Percentiles rank a stretch among this genome's conserved stretches.
phyloP scores from a whole-genome alignment of 1,140 invertebrate species.

The Chrysomallon squamiferum region DNA sequence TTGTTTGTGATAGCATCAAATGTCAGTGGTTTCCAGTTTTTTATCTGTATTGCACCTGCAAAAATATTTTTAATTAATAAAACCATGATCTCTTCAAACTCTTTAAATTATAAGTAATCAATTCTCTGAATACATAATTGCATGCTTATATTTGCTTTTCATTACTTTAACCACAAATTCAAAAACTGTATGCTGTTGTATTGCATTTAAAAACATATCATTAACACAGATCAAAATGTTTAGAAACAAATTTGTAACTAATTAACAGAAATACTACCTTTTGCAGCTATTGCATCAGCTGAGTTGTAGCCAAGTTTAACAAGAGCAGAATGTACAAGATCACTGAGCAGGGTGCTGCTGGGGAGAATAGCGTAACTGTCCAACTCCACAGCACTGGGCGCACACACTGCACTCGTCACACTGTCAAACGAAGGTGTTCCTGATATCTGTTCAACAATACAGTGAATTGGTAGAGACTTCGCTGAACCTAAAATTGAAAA shows the following conservation, averaged over 20 bases:
- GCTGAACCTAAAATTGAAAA: constrained; percentile 65
- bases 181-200: too few relatives aligned
- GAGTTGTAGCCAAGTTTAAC: constrained; percentile 80
- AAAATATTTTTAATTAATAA: too few relatives aligned
- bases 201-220: too few relatives aligned
- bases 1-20: constrained; percentile 90
- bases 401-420: constrained; percentile 25
- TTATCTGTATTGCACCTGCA: constrained; percentile 87
- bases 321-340: constrained; percentile 79
- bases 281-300: constrained; percentile 77
- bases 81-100: too few relatives aligned
- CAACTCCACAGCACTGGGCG: constrained; percentile 72
- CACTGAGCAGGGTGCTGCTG: constrained; percentile 83
- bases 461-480: constrained; percentile 86
- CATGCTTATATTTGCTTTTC: too few relatives aligned
- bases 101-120: too few relatives aligned
- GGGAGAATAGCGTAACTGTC: constrained; percentile 94
- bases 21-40: constrained; percentile 91
- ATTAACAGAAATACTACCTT: too few relatives aligned
- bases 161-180: too few relatives aligned
- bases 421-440: constrained; percentile 34
- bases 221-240: too few relatives aligned
- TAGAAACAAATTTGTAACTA: too few relatives aligned
- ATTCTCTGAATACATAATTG: too few relatives aligned
- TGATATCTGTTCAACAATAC: constrained; percentile 72